Base-by-base conservation (phyloP, 2,888 invertebrate genomes). In the Gasteruption jaculator region DNA sequence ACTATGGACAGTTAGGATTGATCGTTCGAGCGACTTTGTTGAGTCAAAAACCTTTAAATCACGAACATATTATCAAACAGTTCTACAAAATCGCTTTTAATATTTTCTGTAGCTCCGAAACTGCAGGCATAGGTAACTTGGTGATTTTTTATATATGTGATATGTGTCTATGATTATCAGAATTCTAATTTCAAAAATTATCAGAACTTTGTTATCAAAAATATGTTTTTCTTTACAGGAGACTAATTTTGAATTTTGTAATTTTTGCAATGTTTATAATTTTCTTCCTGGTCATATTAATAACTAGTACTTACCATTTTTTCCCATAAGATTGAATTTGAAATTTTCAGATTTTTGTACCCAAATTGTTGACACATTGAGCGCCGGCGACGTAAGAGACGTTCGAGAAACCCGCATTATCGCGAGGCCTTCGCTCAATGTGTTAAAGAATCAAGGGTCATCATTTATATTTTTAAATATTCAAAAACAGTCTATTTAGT, bases 81-180 rank as follows among this genome's bases (percentile, higher is more conserved):
- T 90, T 89, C 68, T 91, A 89, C 61, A 81, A 82, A 69, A 78
- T 83, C 14, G 85, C 88, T 4, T 85, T 90, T 50, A 84, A 82
- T 60, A 82, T 86, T 1, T 86, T 86, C 63, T 66, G 67, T 49
- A 68, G 71, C 45, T 61, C 64, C n/a, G 64, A 71, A 20, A 54
- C 45, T 18, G 41, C 56, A 10, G 37, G 49, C 1, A 54, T 57
- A 40, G 61, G 61, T 64, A 7, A 18, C 11, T 7, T 11, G 30
- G 22, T 10, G 5, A 20, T 26, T 16, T 31, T 21, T 33, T 12
- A 10, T 12, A 10, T 38, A 22, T 10, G 24, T 7, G 18, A 45
- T 30, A 24, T 16, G n/a, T 14, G 18, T 4, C 25, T 30, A 10
- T 12, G 4, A 10, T 2, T 11, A 4, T 44, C 29, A 29, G 5